A percentile compares a stretch with the other conserved stretches of the same genome.
phyloP scores from a whole-genome alignment of 2,113 vertebrate species.

The Dinomys branickii region DNA sequence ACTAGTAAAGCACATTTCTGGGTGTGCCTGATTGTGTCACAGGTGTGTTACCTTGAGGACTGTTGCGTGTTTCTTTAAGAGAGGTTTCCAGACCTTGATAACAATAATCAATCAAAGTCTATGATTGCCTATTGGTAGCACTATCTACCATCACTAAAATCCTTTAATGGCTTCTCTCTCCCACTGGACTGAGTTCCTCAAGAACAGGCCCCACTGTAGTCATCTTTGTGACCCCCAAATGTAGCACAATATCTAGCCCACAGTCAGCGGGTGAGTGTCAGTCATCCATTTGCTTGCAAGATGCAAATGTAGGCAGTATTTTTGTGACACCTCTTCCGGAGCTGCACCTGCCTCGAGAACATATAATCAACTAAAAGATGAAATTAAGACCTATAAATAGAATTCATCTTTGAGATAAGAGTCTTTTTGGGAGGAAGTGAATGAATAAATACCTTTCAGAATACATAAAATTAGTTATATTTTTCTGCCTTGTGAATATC shows the following conservation, averaged over 20 bases:
- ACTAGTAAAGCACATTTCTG: background rate
- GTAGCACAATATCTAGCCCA: background rate
- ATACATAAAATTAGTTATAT: constrained; percentile 28
- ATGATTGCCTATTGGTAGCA: background rate
- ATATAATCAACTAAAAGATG: background rate
- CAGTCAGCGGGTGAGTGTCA: background rate
- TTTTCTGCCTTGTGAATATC: background rate
- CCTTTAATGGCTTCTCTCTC: background rate
- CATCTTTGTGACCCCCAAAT: background rate
- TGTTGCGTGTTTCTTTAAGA: background rate
- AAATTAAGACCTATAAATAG: constrained; percentile 24
- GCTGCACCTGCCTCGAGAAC: background rate
- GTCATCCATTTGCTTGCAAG: background rate
- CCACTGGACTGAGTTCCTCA: background rate
- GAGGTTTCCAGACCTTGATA: background rate
- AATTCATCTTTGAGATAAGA: background rate
- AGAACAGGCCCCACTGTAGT: background rate
- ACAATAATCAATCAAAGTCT: background rate
- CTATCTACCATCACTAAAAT: background rate
- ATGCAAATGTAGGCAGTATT: background rate
- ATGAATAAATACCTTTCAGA: background rate
- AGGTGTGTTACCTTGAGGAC: background rate
- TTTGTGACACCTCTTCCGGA: background rate
- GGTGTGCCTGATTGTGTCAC: background rate
- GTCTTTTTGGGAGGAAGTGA: constrained; percentile 4